These are phyloP conservation scores for Porites evermanni DNA, from an alignment of 92 coral and sea anemone species.

Conservation along the genomic window DNA sequence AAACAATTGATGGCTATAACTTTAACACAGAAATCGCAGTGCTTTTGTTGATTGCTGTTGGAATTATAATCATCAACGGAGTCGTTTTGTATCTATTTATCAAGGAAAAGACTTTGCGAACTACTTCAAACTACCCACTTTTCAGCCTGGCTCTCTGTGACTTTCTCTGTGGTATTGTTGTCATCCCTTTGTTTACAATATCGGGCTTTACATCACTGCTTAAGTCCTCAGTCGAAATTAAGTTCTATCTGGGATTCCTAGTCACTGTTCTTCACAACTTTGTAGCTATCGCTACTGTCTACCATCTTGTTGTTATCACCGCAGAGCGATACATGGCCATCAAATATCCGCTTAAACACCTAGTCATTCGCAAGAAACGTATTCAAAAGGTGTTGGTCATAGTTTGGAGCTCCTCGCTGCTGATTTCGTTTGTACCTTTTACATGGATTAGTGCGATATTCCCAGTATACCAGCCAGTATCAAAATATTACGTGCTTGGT, in stretches of 20 bases:
- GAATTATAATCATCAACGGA: constrained; percentile 29
- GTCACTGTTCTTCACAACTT: constrained; percentile 43
- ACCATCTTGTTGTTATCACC: constrained; percentile 38
- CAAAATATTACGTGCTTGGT: background rate
- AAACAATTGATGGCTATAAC: background rate
- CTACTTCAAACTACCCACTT: constrained; percentile 42
- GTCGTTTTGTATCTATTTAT: constrained; percentile 21
- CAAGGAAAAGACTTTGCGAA: constrained; percentile 9
- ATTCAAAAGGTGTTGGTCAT: background rate
- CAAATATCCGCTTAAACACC: constrained; percentile 43
- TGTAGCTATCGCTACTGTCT: constrained; percentile 39
- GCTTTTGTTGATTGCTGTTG: constrained; percentile 23
- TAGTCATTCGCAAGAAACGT: constrained; percentile 1
- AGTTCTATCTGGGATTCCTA: constrained; percentile 38
- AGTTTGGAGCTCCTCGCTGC: constrained; percentile 27
- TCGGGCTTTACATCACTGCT: constrained; percentile 4
- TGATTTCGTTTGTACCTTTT: constrained; percentile 26
- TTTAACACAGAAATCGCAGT: constrained; percentile 13
- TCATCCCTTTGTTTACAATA: constrained; percentile 29
- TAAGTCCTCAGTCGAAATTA: background rate
- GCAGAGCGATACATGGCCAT: constrained; percentile 50
- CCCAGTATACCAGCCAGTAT: constrained; percentile 17
- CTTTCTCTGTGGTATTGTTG: constrained; percentile 2
- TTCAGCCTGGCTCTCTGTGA: constrained; percentile 45
- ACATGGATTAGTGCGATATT: constrained; percentile 22